Conservation (phyloP, 2,113 vertebrate species). For the Muntiacus muntjak region DNA sequence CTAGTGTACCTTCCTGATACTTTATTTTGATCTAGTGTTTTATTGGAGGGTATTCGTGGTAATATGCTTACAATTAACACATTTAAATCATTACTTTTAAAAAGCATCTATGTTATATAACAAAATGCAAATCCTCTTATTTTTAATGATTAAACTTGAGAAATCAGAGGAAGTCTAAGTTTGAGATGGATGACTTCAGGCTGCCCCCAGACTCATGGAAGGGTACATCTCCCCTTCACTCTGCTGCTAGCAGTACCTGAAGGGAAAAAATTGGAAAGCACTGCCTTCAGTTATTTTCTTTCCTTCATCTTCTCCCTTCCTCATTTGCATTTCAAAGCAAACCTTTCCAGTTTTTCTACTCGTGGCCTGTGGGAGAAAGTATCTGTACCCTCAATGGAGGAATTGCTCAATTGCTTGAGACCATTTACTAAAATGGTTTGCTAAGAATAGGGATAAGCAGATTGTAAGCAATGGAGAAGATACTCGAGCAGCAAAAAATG, state of each 20-base stretch:
- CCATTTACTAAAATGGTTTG: neutral
- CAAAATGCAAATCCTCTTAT: neutral
- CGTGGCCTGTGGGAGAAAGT: neutral
- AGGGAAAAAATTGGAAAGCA: neutral
- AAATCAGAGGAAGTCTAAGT: neutral
- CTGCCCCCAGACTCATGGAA: neutral
- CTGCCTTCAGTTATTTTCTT: neutral
- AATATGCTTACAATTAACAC: neutral
- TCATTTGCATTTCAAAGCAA: conserved; percentile 54
- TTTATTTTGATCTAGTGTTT: neutral
- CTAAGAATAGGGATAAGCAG: neutral
- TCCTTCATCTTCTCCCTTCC: neutral
- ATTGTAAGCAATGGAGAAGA: neutral
- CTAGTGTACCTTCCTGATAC: neutral
- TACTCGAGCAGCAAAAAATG: neutral
- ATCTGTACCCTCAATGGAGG: neutral
- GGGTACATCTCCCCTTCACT: neutral
- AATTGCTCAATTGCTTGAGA: neutral
- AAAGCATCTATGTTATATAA: neutral
- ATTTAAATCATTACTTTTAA: neutral
- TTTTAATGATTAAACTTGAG: neutral
- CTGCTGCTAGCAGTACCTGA: neutral
- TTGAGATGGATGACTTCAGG: neutral
- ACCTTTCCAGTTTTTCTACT: neutral
- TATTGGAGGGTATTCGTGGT: neutral